phyloP scores from a whole-genome alignment of 2,113 vertebrate species.

The Leptodactylus fuscus region DNA sequence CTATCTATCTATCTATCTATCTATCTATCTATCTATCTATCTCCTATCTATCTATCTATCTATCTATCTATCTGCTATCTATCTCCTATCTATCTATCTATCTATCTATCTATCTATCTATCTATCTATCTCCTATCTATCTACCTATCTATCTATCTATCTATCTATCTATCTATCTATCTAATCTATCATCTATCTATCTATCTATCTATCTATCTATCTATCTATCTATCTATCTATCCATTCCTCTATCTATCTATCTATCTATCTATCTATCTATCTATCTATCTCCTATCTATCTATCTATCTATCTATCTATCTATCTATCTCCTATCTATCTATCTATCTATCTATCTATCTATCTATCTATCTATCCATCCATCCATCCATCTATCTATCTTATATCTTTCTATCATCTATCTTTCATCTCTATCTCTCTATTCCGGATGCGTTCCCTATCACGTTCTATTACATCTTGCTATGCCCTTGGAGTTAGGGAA shows the following conservation, averaged over 20 bases:
- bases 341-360: neutral
- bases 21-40: neutral
- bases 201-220: slow-evolving; percentile 11
- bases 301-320: neutral
- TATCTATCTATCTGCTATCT: neutral
- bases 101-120: no score
- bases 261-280: no score
- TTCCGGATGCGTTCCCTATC: neutral
- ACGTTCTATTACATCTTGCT: neutral
- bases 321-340: neutral
- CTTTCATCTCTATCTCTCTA: neutral
- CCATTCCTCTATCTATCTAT: no score
- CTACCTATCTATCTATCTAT: neutral
- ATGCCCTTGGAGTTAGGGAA: neutral
- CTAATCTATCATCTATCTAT: slow-evolving; percentile 2
- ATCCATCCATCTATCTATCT: neutral
- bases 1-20: slow-evolving; percentile 23
- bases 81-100: slow-evolving; percentile 1
- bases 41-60: slow-evolving; percentile 11
- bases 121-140: no score
- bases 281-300: neutral
- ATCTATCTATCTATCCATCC: slow-evolving; percentile 22
- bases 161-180: neutral
- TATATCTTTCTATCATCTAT: neutral
- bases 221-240: no score